Base-by-base conservation (phyloP, 2,888 invertebrate genomes). In the Atethmia centrago region DNA sequence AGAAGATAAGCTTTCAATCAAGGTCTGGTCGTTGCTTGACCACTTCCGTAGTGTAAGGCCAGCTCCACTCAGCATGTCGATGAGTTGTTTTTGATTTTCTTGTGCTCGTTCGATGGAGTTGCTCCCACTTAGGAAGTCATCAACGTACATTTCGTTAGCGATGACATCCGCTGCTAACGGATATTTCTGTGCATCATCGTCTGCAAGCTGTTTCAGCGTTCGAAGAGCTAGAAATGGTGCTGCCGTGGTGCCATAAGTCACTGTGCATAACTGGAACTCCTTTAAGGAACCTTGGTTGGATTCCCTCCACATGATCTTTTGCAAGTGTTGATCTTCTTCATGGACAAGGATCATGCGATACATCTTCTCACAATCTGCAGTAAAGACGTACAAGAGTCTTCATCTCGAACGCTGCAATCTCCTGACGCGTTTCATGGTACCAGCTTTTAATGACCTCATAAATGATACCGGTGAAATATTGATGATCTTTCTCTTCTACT, bases 51-150 rank as follows among this genome's bases (percentile, higher is more conserved):
- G 3, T 2, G 56, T 56, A 1, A 31, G 56, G 10, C 56, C 56
- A 21, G 56, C 56, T 56, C 56, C 31, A 10, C 56, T 31, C 56
- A 31, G 56, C 56, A 56, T 56, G 21, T 56, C 21, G 56, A 56
- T 56, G 21, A 58, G 58, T 36, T 58, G 19, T 1, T 53, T 36
- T 53, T 65, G 51, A 4, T 55, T 25, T 40, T 40, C 40, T 25
- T 65, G 53, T 2, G 53, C 53, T 28, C n/a, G 40, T 7, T 65
- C 53, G 53, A 53, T 53, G 40, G 40, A 40, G 10, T 65, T 40
- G 40, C 49, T 49, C 1, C 63, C 63, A 19, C 49, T 31, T 21
- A 63, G n/a, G 3, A 49, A 19, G n/a, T 64, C 65, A 40, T 55
- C 55, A 16, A 66, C 40, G 21, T 53, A 66, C 25, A 66, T 40